Base-by-base conservation (phyloP, 2,797 vertebrate genomes). In the Trachops cirrhosus region DNA sequence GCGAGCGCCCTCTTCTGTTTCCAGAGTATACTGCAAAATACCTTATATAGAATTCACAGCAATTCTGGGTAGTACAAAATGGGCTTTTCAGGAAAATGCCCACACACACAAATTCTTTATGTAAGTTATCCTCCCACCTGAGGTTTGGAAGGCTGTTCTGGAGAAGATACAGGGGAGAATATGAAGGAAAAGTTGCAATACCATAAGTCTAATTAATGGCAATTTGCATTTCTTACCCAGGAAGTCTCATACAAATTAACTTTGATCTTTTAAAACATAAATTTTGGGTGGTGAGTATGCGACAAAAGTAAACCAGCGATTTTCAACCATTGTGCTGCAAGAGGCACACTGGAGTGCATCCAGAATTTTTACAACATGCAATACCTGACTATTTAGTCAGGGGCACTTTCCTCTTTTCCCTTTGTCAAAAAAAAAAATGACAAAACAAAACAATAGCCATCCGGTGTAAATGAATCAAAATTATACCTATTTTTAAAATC, bases 1-100 rank as follows among this genome's bases (percentile, higher is more conserved):
- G 62, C 1, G 97, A 96, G 97, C 96, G 96, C 98, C 98, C 98
- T 98, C 98, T 98, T 84, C 98, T 98, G 98, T 97, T 96, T 52
- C 79, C 97, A 97, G 37, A 9, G 62, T 93, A 96, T 48, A 97
- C 88, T 97, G 86, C 97, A 93, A 52, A 10, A 44, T 41, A 15
- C 21, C 16, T 70, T 48, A 39, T 90, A 44, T 0, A 22, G 37
- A 68, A 74, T 32, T 83, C 26, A 46, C 9, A 34, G 46, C 32
- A 77, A 15, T 87, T 80, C 70, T 59, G 52, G 39, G 11, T n/a
- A 32, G 32, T 3, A 50, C 50, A 80, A 93, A 93, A 89, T 29
- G 26, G 64, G 29, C 9, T 90, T 89, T 86, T 87, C 22, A 32
- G 34, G 68, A 74, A 93, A 86, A 79, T 70, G 62, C 57, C 22